Conservation (phyloP, 2,888 invertebrate species). For the Eupithecia centaureata region DNA sequence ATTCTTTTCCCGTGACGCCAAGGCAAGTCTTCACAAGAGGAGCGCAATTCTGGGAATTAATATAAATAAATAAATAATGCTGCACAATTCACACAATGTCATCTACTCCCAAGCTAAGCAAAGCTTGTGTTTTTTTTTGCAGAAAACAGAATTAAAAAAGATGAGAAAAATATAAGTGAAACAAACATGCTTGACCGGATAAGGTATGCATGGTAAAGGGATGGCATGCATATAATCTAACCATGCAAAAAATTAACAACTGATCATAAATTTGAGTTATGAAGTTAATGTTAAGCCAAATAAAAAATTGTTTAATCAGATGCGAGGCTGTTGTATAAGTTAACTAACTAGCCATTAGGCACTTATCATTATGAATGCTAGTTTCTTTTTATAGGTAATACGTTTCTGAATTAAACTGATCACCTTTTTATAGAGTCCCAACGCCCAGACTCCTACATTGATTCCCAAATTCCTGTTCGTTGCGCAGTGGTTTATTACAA, state of each 20-base stretch:
- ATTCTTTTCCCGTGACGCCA: slow-evolving; percentile 72
- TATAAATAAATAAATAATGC: not conserved
- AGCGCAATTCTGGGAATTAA: slow-evolving; percentile 61
- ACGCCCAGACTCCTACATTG: slow-evolving; percentile 60
- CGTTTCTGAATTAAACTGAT: slow-evolving; percentile 28
- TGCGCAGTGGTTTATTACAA: slow-evolving; percentile 75
- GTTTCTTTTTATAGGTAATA: not conserved
- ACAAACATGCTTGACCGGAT: too few relatives aligned
- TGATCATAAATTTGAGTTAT: too few relatives aligned
- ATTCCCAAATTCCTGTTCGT: slow-evolving; percentile 75
- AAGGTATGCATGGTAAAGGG: too few relatives aligned
- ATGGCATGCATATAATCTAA: too few relatives aligned
- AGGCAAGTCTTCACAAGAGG: slow-evolving; percentile 72
- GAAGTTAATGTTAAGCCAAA: too few relatives aligned
- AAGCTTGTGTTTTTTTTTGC: too few relatives aligned
- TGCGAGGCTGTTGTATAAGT: not conserved
- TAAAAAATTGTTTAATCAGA: not conserved
- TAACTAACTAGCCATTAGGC: not conserved
- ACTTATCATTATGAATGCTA: not conserved
- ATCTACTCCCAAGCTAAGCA: too few relatives aligned
- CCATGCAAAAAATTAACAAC: too few relatives aligned
- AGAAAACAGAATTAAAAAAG: too few relatives aligned
- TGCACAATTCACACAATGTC: slow-evolving; percentile 23
- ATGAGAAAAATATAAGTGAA: too few relatives aligned
- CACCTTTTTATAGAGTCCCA: slow-evolving; percentile 75